These are phyloP conservation scores for Labroides dimidiatus DNA, from an alignment of 2,797 vertebrate genomes.

Conservation along the genomic window DNA sequence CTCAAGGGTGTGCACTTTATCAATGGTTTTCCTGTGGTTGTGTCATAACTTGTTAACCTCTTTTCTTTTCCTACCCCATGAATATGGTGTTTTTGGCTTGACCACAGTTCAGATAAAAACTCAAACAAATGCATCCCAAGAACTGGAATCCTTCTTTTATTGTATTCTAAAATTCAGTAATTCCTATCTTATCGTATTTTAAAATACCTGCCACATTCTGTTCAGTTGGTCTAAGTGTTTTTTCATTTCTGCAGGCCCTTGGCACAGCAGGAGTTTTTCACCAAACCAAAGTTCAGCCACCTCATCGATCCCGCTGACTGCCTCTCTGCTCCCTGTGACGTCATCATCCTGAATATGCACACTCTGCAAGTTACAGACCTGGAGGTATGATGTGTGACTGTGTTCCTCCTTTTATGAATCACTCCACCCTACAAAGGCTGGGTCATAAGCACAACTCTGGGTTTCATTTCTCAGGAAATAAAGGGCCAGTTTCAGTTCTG, in stretches of 20 bases:
- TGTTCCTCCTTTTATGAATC: neutral
- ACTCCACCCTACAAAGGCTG: rapidly evolving
- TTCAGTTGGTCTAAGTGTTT: neutral
- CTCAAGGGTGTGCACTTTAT: no score
- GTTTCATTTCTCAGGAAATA: slow-evolving; percentile 77
- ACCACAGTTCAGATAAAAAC: no score
- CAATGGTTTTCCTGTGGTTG: neutral
- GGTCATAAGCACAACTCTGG: neutral
- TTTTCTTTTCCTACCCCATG: neutral
- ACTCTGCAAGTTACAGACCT: slow-evolving; percentile 79
- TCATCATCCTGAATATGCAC: slow-evolving; percentile 84
- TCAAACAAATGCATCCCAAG: no score
- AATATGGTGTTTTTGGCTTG: no score
- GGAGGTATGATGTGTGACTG: slow-evolving; percentile 62
- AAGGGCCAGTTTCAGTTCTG: slow-evolving; percentile 76
- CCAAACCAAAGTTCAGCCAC: slow-evolving; percentile 87
- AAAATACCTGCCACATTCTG: no score
- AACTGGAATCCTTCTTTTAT: no score
- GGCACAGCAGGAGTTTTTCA: slow-evolving; percentile 86
- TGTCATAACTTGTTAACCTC: neutral
- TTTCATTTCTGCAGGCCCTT: slow-evolving; percentile 74
- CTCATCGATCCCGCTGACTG: slow-evolving; percentile 79
- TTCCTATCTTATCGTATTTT: neutral
- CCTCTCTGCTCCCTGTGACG: slow-evolving; percentile 76
- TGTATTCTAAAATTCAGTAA: neutral